Percentiles rank a stretch among this genome's conserved stretches.
Evolutionary conservation across 2,113 vertebrate genomes (phyloP).

Genomic region (Sardina pilchardus): DNA sequence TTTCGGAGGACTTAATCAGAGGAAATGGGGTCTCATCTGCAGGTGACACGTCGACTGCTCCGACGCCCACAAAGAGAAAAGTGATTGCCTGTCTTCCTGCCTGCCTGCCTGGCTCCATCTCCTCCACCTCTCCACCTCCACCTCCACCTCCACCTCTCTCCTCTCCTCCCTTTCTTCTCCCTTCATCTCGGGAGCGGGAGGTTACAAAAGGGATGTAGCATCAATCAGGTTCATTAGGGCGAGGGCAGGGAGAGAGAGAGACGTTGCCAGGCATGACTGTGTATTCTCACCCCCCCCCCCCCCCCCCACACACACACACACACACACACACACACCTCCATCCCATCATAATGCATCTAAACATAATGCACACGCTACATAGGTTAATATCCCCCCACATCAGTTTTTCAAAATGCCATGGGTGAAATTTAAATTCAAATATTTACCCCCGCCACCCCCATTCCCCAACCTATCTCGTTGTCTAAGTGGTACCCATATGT

Average conservation of each 20-base stretch:
- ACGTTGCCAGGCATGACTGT: not conserved
- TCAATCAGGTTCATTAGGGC: conserved; percentile 58
- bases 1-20: conserved; percentile 94
- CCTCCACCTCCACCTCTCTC: conserved; percentile 3
- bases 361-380: conserved; percentile 16
- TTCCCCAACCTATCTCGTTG: not conserved
- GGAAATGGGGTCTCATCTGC: conserved; percentile 92
- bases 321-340: too few relatives aligned
- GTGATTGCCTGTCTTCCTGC: conserved; percentile 75
- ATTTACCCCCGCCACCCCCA: not conserved
- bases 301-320: too few relatives aligned
- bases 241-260: conserved; percentile 22
- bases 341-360: not conserved
- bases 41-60: conserved; percentile 85
- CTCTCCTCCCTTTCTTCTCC: conserved; percentile 20
- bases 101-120: conserved; percentile 39
- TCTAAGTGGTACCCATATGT: conserved; percentile 14
- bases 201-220: conserved; percentile 42
- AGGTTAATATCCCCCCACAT: conserved; percentile 15
- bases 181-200: conserved; percentile 49
- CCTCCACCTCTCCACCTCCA: conserved; percentile 35
- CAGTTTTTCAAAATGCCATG: conserved; percentile 17
- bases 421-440: conserved; percentile 19
- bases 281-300: not conserved
- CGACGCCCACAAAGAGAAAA: conserved; percentile 84